Base-by-base conservation (phyloP, 2,888 invertebrate genomes). In the Aricia artaxerxes region DNA sequence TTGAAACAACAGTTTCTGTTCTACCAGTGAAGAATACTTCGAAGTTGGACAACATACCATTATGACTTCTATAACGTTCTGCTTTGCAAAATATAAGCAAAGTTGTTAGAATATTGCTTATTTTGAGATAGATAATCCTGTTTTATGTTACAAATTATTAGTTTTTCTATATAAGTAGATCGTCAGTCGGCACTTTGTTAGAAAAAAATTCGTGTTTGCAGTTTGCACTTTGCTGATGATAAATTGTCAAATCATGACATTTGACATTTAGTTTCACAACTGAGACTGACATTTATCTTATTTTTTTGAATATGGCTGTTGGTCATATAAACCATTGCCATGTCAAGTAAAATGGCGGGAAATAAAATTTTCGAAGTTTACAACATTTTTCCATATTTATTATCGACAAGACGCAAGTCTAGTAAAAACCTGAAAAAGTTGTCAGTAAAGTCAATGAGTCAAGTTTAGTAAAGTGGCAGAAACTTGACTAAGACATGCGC, bases 181-280 rank as follows among this genome's bases (percentile, higher is more conserved):
- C 69, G 35, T 69, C 38, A 78, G 6, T 78, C 78, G 78, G 78
- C 78, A 69, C 49, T 49, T 64, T 49, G 11, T 40, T 53, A 11
- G 1, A 53, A 13, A 11, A 44, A 49, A 69, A 69, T 31, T 11
- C 1, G 35, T 38, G n/a, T 16, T 38, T 24, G 40, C 16, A 2
- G 5, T 60, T 31, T 31, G 38, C 38, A 38, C 4, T 1, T 1
- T 3, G 35, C 2, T 73, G 9, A 3, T 60, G 61, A 44, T 80
- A 80, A 83, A 81, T 82, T 83, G 83, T 83, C 81, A 83, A 81
- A 83, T 83, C 83, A 83, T 73, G 79, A 78, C 61, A 61, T 38
- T 53, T 78, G 78, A 49, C 72, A 35, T 35, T 35, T 44, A 13
- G 13, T 13, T 53, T 75, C 13, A n/a, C 24, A n/a, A 16, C 24